A percentile compares a stretch with the other conserved stretches of the same genome.
These are phyloP conservation scores for Amblyjoppa fuscipennis DNA, from an alignment of 2,888 invertebrate genomes.

Conservation along the genomic window DNA sequence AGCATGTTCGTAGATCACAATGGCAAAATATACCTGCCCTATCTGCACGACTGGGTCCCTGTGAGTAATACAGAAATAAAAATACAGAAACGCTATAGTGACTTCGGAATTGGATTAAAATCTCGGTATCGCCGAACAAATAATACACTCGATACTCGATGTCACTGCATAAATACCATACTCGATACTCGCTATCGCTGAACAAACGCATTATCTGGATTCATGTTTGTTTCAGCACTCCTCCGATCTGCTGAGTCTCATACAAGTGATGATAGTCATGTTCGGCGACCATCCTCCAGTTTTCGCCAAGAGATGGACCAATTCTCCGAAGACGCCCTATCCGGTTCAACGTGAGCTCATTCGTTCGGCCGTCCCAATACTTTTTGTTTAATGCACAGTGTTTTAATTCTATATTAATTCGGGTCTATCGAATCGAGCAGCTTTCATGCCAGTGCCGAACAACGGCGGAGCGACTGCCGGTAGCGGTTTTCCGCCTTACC, in stretches of 20 bases:
- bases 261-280: slow-evolving; percentile 95
- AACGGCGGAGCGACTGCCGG: slow-evolving; percentile 68
- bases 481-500: slow-evolving; percentile 75
- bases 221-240: slow-evolving; percentile 85
- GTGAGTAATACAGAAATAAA: slow-evolving; percentile 84
- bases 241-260: slow-evolving; percentile 95
- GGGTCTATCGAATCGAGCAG: slow-evolving; percentile 73
- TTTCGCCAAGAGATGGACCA: slow-evolving; percentile 90
- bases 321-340: slow-evolving; percentile 85
- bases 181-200: background rate
- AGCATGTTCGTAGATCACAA: slow-evolving; percentile 97
- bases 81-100: too few species aligned
- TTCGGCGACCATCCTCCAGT: slow-evolving; percentile 99
- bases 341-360: slow-evolving; percentile 86
- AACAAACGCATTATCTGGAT: background rate
- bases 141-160: background rate
- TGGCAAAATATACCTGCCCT: slow-evolving; percentile 98
- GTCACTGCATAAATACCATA: slow-evolving; percentile 2
- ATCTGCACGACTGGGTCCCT: slow-evolving; percentile 97
- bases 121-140: too few species aligned
- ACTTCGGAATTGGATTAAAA: too few species aligned
- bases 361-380: background rate
- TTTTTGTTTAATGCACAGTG: background rate
- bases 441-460: slow-evolving; percentile 84
- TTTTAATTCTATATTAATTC: background rate